Conservation (phyloP, 2,113 vertebrate genomes). For the Phocoena sinus region DNA sequence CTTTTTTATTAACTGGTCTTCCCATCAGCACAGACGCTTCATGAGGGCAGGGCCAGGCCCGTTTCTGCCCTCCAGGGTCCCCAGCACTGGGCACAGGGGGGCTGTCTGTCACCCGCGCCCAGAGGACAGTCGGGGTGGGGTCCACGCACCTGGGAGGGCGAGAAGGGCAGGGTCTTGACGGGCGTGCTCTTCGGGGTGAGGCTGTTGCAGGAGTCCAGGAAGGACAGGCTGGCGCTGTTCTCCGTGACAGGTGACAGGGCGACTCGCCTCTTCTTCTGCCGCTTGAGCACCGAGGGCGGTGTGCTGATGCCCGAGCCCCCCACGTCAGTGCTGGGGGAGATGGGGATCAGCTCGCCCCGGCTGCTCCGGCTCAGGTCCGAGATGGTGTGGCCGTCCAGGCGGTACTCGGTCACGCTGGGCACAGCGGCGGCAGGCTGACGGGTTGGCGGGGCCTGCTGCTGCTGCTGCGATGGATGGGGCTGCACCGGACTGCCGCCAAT, state of each 20-base stretch:
- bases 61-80: neutral
- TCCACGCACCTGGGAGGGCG: conserved; percentile 92
- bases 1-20: neutral
- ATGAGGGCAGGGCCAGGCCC: neutral
- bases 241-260: conserved; percentile 87
- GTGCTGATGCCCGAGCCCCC: conserved; percentile 79
- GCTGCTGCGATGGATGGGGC: conserved; percentile 32
- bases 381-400: conserved; percentile 92
- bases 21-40: neutral
- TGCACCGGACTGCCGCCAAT: conserved; percentile 8
- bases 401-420: conserved; percentile 86
- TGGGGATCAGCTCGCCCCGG: conserved; percentile 96
- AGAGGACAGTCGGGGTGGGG: rapidly evolving
- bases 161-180: conserved; percentile 95
- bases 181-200: conserved; percentile 97
- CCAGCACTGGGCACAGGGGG: neutral
- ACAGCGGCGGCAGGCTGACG: conserved; percentile 49
- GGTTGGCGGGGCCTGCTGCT: neutral
- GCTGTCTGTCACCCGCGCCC: rapidly evolving
- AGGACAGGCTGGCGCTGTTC: conserved; percentile 77
- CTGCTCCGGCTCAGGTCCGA: conserved; percentile 94
- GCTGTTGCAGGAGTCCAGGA: conserved; percentile 85
- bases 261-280: conserved; percentile 88
- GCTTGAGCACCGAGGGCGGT: conserved; percentile 89
- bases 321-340: conserved; percentile 88